Base-by-base conservation (phyloP, 1,140 invertebrate genomes). In the Magallana angulata region DNA sequence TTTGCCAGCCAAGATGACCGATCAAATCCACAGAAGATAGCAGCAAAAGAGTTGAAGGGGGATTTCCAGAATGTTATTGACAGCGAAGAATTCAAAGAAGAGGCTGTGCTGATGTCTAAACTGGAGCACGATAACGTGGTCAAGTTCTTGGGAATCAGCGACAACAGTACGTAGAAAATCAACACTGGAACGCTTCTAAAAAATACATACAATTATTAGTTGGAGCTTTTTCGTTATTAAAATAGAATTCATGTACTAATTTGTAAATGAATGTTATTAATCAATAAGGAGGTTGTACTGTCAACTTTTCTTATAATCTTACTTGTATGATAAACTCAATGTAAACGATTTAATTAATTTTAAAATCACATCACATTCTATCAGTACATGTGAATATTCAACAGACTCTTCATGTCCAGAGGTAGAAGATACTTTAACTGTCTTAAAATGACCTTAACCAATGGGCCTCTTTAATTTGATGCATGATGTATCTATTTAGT, bases 81-180 rank as follows among this genome's bases (percentile, higher is more conserved):
- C 16, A 84, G 68, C 36, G 60, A 36, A 48, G 88, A 89, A 36
- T 89, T 89, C 68, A 82, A 58, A 56, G 57, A 81, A 7, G 88
- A 89, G 76, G 85, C 85, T 2, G 30, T 57, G 14, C 11, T 89
- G 36, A 89, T 89, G 88, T 60, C 82, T n/a, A 9, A 18, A 56
- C 88, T 89, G 5, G 18, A 58, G 24, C 88, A 89, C 64, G 36
- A 56, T 14, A 86, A 89, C 81, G 84, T 89, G 9, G 88, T 89
- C 8, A 57, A 60, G 7, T 89, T 89, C 80, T 57, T 86, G 12
- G 88, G 88, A 4, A 83, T 87, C 58, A 81, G 82, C 58, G 83
- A 89, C 30, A 87, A 89, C 62, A 89, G 88, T 89, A 89, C 30
- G 85, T 84, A n/a, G 16, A 9, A 56, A 30, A 9, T 30, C 5